A percentile compares a stretch with the other conserved stretches of the same genome.
phyloP scores from a whole-genome alignment of 2,113 vertebrate species.

The Clarias gariepinus region DNA sequence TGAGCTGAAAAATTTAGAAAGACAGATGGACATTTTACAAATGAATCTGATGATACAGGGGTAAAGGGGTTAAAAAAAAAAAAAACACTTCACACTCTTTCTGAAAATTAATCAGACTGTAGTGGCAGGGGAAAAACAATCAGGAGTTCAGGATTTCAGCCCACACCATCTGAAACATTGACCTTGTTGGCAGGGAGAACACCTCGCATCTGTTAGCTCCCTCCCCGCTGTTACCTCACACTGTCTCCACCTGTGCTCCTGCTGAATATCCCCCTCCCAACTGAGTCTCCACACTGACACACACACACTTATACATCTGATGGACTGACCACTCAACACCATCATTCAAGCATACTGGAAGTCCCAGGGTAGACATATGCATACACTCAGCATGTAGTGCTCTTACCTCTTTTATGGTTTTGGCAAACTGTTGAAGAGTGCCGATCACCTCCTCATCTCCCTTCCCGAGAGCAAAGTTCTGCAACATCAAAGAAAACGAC shows the following conservation, averaged over 20 bases:
- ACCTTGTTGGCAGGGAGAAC: conserved; percentile 30
- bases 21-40: conserved; percentile 32
- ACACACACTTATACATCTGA: neutral
- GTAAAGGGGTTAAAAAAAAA: neutral
- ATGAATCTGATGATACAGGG: too few relatives aligned
- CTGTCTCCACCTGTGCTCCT: conserved; percentile 41
- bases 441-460: conserved; percentile 96
- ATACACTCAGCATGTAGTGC: neutral
- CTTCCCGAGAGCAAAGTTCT: conserved; percentile 97
- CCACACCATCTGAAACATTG: conserved; percentile 12
- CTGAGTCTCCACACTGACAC: neutral
- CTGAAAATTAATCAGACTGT: neutral
- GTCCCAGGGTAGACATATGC: conserved; percentile 1
- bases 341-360: neutral
- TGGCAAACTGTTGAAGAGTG: conserved; percentile 89
- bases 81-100: neutral
- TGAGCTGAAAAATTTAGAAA: conserved; percentile 79
- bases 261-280: conserved; percentile 16
- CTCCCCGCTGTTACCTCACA: conserved; percentile 28
- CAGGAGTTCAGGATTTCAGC: neutral
- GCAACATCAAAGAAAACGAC: conserved; percentile 51
- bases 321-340: neutral
- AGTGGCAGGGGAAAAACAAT: neutral
- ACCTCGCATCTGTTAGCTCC: conserved; percentile 34
- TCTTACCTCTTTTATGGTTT: conserved; percentile 92